phyloP scores from a whole-genome alignment of 2,888 invertebrate species.

The Serrognathus titanus region DNA sequence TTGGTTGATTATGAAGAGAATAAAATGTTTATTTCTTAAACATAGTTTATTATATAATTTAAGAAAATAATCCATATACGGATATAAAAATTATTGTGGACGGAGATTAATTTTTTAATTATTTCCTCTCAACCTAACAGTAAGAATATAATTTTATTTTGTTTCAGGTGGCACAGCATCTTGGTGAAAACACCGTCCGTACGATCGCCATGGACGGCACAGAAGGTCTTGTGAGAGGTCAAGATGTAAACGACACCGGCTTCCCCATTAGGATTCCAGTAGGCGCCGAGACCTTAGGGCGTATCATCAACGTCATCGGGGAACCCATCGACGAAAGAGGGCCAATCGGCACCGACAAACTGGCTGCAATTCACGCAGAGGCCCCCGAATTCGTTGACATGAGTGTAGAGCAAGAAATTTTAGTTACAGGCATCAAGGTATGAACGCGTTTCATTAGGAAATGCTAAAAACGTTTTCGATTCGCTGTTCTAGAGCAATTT shows the following conservation, averaged over 20 bases:
- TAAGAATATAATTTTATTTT: slow-evolving; percentile 1
- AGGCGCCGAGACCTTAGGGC: slow-evolving; percentile 83
- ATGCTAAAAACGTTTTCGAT: no score
- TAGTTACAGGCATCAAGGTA: slow-evolving; percentile 75
- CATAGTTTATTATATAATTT: no score
- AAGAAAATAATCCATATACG: no score
- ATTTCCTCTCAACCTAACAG: not conserved
- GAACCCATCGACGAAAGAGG: slow-evolving; percentile 90
- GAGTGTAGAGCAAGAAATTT: slow-evolving; percentile 90
- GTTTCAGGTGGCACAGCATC: slow-evolving; percentile 45
- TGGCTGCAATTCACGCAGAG: slow-evolving; percentile 84
- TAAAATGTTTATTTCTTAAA: no score
- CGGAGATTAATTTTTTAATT: no score
- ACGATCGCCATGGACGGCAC: slow-evolving; percentile 95
- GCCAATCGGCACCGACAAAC: slow-evolving; percentile 73
- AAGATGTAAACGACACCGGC: slow-evolving; percentile 77
- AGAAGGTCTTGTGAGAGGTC: slow-evolving; percentile 85
- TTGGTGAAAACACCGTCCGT: slow-evolving; percentile 77
- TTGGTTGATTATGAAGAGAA: no score
- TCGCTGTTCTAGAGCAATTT: no score
- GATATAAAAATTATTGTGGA: no score
- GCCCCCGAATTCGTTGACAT: slow-evolving; percentile 93
- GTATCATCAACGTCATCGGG: slow-evolving; percentile 93
- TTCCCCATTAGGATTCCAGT: slow-evolving; percentile 90
- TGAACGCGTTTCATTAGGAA: no score